Conservation (phyloP, 1,140 invertebrate species). For the Drosophila leontia region DNA sequence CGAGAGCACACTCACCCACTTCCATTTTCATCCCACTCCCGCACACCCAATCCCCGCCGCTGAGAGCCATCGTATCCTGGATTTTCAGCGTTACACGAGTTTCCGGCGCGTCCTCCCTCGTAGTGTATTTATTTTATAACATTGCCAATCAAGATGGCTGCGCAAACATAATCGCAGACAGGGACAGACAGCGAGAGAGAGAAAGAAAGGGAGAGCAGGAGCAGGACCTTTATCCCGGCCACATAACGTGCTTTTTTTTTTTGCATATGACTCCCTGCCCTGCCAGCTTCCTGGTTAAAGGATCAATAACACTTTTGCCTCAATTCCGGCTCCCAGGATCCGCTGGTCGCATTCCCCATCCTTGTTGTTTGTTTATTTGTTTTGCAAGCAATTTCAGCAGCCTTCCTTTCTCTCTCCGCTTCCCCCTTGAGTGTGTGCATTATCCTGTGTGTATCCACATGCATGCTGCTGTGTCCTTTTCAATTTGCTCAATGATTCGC, state of each 20-base stretch:
- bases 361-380: slow-evolving; percentile 74
- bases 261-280: slow-evolving; percentile 51
- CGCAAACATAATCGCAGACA: slow-evolving; percentile 81
- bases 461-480: slow-evolving; percentile 73
- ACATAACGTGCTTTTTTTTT: slow-evolving; percentile 62
- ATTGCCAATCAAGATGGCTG: slow-evolving; percentile 85
- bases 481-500: slow-evolving; percentile 85
- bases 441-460: slow-evolving; percentile 47
- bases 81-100: slow-evolving; percentile 43
- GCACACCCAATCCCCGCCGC: slow-evolving; percentile 7
- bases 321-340: slow-evolving; percentile 64
- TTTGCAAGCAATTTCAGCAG: slow-evolving; percentile 81
- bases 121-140: slow-evolving; percentile 85
- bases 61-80: slow-evolving; percentile 5
- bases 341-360: slow-evolving; percentile 21
- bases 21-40: slow-evolving; percentile 6
- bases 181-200: background rate
- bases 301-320: slow-evolving; percentile 83
- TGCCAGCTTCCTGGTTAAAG: slow-evolving; percentile 52
- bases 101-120: slow-evolving; percentile 62
- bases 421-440: slow-evolving; percentile 17
- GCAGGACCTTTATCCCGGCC: slow-evolving; percentile 38
- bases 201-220: background rate
- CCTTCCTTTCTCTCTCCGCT: slow-evolving; percentile 4
- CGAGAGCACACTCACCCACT: slow-evolving; percentile 51